Evolutionary conservation across 2,113 vertebrate genomes (phyloP), one percentile per base, ranked within the genome.

Genomic region (Rousettus leschenaultii): DNA sequence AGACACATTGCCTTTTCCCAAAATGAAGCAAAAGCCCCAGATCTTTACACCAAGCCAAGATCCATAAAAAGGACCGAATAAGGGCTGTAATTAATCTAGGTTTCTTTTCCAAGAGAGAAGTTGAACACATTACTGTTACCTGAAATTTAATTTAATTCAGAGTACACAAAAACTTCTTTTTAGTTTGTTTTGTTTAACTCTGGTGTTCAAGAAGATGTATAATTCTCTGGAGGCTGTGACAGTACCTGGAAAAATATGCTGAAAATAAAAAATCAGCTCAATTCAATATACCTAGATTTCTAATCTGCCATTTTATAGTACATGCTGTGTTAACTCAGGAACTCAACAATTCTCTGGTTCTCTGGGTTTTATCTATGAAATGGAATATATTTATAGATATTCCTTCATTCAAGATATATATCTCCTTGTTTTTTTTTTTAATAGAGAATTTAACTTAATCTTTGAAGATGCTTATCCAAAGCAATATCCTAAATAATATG

Each of bases 111-210:
- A 65, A 78, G 30, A 85, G 19, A 65, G 4, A 80, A 68, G 19
- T 55, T 55, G 40, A 95, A 30, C 26, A 70, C n/a, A 35, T 30
- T 75, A 10, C 13, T 53, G 3, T 73, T 55, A 66, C 65, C 33
- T 90, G 18, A 82, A 95, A 82, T 95, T 91, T 38, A 77, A 65
- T 90, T 92, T 91, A 85, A 82, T 61, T 73, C 18, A 63, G 53
- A 83, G 22, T 38, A 78, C 22, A 61, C 15, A 48, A 84, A 78
- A 70, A 18, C 38, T 16, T 85, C 43, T 51, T 65, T 48, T 94
- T 21, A 83, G 13, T 65, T 95, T 88, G 40, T 93, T 87, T 55
- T 91, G 14, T 85, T 95, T 91, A 55, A 53, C 26, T 38, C 38
- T 38, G 19, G 35, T 70, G 10, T 86, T 89, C 5, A 15, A 61